Evolutionary conservation across 2,113 vertebrate genomes (phyloP).

Genomic region (Epinephelus fuscoguttatus): DNA sequence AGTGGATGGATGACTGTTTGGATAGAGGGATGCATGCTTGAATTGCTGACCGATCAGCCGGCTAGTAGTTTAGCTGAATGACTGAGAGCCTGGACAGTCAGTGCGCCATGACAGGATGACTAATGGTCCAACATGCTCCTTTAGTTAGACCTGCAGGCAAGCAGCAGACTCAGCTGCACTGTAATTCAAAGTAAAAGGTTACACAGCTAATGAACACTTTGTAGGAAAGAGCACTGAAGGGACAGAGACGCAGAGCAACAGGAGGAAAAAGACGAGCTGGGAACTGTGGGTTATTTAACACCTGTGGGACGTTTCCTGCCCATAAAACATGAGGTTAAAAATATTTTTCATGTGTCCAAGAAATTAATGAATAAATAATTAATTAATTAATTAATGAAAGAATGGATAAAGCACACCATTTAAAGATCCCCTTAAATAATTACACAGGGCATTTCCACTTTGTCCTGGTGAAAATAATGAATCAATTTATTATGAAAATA

Average conservation of each 20-base stretch:
- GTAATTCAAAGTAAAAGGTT: slow-evolving; percentile 65
- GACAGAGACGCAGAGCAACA: neutral
- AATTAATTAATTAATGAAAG: no score
- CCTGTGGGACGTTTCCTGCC: neutral
- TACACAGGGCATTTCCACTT: no score
- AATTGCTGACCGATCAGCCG: slow-evolving; percentile 34
- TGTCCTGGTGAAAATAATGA: no score
- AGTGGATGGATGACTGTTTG: slow-evolving; percentile 1
- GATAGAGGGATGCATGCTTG: slow-evolving; percentile 7
- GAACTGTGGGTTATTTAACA: neutral
- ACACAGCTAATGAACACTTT: slow-evolving; percentile 41
- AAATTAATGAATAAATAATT: neutral
- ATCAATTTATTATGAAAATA: no score
- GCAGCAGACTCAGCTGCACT: slow-evolving; percentile 18
- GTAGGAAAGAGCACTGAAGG: slow-evolving; percentile 14
- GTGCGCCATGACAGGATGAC: slow-evolving; percentile 33
- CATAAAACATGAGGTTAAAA: neutral
- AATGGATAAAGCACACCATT: no score
- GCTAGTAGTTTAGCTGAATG: slow-evolving; percentile 3
- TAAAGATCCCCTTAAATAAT: no score
- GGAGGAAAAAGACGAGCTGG: neutral
- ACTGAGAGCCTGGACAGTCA: slow-evolving; percentile 34
- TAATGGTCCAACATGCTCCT: slow-evolving; percentile 26
- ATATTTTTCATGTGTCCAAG: neutral
- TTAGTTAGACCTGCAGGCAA: slow-evolving; percentile 36